Percentiles rank a stretch among this genome's conserved stretches.
These are phyloP conservation scores for Anoura caudifer DNA, from an alignment of 2,113 vertebrate genomes.

Conservation along the genomic window DNA sequence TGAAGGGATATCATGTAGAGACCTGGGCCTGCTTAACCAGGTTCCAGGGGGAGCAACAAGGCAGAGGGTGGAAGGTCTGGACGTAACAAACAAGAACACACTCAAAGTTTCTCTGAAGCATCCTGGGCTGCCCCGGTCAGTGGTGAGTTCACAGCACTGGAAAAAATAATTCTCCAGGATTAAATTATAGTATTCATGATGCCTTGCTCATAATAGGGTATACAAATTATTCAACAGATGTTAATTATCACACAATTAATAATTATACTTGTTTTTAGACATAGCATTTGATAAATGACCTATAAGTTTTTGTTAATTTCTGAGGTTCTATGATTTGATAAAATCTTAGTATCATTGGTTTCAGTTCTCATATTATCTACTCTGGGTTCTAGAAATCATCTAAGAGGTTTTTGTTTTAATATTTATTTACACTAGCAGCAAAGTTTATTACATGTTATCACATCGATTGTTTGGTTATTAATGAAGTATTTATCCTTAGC, in stretches of 20 bases:
- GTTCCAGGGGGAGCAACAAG: background rate
- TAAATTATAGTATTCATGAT: background rate
- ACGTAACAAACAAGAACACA: background rate
- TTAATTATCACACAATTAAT: background rate
- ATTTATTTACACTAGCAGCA: background rate
- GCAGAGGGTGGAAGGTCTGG: background rate
- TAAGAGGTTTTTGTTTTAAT: background rate
- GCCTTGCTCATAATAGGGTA: background rate
- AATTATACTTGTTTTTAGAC: background rate
- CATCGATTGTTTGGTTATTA: background rate
- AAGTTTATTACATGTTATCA: background rate
- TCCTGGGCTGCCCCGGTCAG: background rate
- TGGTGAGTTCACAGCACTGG: background rate
- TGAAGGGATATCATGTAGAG: background rate
- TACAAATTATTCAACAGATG: background rate
- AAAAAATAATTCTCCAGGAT: background rate
- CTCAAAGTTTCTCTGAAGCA: background rate
- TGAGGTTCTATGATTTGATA: background rate
- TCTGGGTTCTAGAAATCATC: background rate
- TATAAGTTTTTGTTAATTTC: background rate
- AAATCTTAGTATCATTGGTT: background rate
- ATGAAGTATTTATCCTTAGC: background rate
- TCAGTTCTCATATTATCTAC: background rate
- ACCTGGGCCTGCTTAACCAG: background rate
- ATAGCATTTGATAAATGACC: background rate